These are phyloP conservation scores for Masnerella sp. DNA, from an alignment of 2,888 invertebrate genomes.

Conservation along the genomic window DNA sequence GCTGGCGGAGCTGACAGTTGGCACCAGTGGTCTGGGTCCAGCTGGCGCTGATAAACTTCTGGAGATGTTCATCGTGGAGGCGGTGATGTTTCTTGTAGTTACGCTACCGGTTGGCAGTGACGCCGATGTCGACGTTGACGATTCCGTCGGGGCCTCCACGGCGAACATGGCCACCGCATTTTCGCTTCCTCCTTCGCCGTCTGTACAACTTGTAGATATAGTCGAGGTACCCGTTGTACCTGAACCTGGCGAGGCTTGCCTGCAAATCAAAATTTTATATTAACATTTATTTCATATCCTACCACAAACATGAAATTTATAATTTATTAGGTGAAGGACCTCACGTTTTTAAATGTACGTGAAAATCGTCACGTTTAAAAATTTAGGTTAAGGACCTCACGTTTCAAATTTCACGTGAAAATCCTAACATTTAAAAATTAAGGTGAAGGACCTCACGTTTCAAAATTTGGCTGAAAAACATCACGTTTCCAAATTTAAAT, in stretches of 20 bases:
- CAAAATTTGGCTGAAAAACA: too few relatives aligned
- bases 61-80: conserved; percentile 66
- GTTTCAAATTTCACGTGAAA: too few relatives aligned
- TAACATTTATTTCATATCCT: too few relatives aligned
- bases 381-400: too few relatives aligned
- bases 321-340: too few relatives aligned
- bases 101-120: conserved; percentile 55
- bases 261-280: too few relatives aligned
- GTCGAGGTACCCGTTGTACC: conserved; percentile 75
- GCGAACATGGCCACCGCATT: conserved; percentile 68
- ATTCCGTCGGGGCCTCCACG: conserved; percentile 67
- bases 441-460: too few relatives aligned
- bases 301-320: too few relatives aligned
- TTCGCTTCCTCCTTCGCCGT: conserved; percentile 68
- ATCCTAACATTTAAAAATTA: too few relatives aligned
- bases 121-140: conserved; percentile 64
- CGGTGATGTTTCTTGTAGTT: conserved; percentile 32
- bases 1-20: conserved; percentile 69
- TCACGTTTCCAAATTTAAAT: too few relatives aligned
- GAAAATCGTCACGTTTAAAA: too few relatives aligned
- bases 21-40: conserved; percentile 71
- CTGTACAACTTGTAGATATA: conserved; percentile 70
- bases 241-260: conserved; percentile 77
- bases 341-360: too few relatives aligned
- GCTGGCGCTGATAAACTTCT: conserved; percentile 72